Base-by-base conservation (phyloP, 1,140 invertebrate species). In the Orussus abietinus region DNA sequence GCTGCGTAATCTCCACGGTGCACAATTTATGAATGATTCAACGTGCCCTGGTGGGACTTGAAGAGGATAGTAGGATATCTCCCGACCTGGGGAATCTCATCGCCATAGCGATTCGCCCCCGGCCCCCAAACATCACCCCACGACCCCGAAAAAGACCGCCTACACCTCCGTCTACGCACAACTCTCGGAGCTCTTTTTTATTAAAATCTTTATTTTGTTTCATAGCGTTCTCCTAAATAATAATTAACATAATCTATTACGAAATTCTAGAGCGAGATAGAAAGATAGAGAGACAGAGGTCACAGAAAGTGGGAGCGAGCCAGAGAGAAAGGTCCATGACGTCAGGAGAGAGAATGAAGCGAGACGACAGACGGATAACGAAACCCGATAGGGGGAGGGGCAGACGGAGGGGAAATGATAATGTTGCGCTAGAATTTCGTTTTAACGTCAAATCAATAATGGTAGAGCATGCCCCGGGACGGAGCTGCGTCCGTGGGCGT, bases 141-240 rank as follows among this genome's bases (percentile, higher is more conserved):
- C n/a, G n/a, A n/a, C n/a, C n/a, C n/a, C n/a, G n/a, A n/a, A n/a
- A n/a, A n/a, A n/a, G n/a, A n/a, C n/a, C n/a, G n/a, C n/a, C n/a
- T n/a, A n/a, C n/a, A n/a, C n/a, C n/a, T n/a, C n/a, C n/a, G n/a
- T n/a, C n/a, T n/a, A n/a, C n/a, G n/a, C n/a, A n/a, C n/a, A n/a
- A n/a, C n/a, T n/a, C n/a, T n/a, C n/a, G n/a, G n/a, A n/a, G n/a
- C n/a, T n/a, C 39, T 54, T 49, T 56, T 42, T 53, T 60, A 60
- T 59, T 52, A 59, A 59, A 59, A 59, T 59, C 55, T 65, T 62
- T 59, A 62, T 62, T 63, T 55, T 50, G 43, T 54, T 53, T 62
- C 47, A 51, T 62, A 62, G 53, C 57, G 50, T 50, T 53, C 38
- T 55, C 47, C 52, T 64, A 59, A 61, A 64, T 55, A 57, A 61